Percentiles rank a stretch among this genome's conserved stretches.
Evolutionary conservation across 2,888 invertebrate species (phyloP).

Genomic region (Chironomus riparius): DNA sequence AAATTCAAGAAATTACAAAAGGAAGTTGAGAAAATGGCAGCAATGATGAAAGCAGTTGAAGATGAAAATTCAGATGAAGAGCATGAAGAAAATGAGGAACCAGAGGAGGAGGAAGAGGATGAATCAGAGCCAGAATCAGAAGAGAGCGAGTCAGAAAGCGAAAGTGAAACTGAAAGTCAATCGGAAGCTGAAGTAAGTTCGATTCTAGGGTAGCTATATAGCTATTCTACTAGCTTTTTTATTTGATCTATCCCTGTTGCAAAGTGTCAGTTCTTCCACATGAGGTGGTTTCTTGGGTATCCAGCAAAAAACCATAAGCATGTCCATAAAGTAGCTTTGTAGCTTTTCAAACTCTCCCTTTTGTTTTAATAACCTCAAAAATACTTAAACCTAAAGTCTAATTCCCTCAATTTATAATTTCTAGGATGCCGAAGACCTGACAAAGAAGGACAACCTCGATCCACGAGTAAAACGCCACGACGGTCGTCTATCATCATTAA

Average conservation of each 20-base stretch:
- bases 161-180: conserved; percentile 59
- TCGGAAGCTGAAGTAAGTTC: conserved; percentile 54
- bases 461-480: conserved; percentile 66
- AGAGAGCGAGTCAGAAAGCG: conserved; percentile 45
- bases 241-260: too few relatives aligned
- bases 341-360: too few relatives aligned
- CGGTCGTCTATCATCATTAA: conserved; percentile 65
- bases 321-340: too few relatives aligned
- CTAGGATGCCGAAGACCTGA: conserved; percentile 57
- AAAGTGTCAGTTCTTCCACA: too few relatives aligned
- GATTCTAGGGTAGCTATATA: neutral
- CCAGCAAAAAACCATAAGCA: too few relatives aligned
- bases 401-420: conserved; percentile 28
- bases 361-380: too few relatives aligned
- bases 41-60: conserved; percentile 71
- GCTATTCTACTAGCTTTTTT: too few relatives aligned
- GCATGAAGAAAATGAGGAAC: conserved; percentile 48
- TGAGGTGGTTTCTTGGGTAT: too few relatives aligned
- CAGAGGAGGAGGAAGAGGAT: conserved; percentile 38
- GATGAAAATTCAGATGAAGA: conserved; percentile 58
- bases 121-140: conserved; percentile 42
- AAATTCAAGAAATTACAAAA: conserved; percentile 75
- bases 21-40: conserved; percentile 86
- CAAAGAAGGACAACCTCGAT: conserved; percentile 57
- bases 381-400: too few relatives aligned